phyloP scores from a whole-genome alignment of 2,797 vertebrate species.

The Gymnothorax reevesii region DNA sequence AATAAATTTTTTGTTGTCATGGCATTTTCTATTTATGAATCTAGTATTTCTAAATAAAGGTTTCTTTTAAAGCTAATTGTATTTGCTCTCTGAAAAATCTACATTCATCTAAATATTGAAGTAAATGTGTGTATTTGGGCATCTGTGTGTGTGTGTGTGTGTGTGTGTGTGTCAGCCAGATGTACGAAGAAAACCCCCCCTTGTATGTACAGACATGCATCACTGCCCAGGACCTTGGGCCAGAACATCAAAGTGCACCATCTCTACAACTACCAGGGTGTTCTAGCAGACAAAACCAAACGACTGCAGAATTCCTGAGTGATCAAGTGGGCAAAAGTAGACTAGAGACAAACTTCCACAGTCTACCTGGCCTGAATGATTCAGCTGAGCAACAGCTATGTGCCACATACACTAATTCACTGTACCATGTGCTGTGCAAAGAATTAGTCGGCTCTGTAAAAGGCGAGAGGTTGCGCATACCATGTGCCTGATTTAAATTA shows the following conservation, averaged over 20 bases:
- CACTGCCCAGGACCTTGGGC: conserved; percentile 9
- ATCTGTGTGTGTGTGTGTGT: neutral
- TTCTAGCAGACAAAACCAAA: neutral
- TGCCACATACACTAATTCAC: neutral
- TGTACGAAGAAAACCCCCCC: neutral
- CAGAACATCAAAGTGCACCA: neutral
- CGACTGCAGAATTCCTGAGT: neutral
- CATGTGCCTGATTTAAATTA: neutral
- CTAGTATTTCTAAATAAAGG: neutral
- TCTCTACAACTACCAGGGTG: neutral
- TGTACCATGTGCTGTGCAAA: neutral
- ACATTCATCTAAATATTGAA: too few species aligned
- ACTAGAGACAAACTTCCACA: neutral
- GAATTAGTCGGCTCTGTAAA: neutral
- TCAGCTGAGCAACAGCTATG: neutral
- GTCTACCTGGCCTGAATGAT: neutral
- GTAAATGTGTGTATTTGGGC: neutral
- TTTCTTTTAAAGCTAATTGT: neutral
- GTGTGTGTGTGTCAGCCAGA: neutral
- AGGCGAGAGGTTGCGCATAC: neutral
- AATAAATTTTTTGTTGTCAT: neutral
- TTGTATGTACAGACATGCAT: neutral
- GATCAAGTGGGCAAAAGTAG: neutral
- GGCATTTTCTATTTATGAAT: neutral
- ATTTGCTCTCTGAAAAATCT: neutral